Evolutionary conservation across 2,113 vertebrate genomes (phyloP).

Genomic region (Ceratotherium simum): DNA sequence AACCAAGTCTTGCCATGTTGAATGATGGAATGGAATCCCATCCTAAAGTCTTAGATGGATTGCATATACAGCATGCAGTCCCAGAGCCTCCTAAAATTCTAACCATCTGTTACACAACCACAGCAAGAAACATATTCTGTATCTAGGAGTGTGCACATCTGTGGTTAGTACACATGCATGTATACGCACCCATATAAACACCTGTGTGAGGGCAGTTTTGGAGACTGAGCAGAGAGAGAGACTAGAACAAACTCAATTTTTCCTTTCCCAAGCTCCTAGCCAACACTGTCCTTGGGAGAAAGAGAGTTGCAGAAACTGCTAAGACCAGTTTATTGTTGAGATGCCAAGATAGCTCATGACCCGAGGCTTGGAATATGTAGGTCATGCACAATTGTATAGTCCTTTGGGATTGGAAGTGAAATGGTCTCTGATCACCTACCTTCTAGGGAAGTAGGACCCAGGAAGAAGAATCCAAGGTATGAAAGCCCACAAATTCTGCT

Average conservation of each 20-base stretch:
- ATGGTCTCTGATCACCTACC: conserved; percentile 30
- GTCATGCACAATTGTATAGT: background rate
- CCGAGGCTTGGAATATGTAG: conserved; percentile 17
- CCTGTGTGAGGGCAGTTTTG: conserved; percentile 59
- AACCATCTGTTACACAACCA: conserved; percentile 84
- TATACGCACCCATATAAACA: conserved; percentile 81
- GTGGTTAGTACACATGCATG: conserved; percentile 67
- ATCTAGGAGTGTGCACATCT: conserved; percentile 65
- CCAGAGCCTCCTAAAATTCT: conserved; percentile 88
- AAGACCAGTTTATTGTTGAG: background rate
- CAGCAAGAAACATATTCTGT: conserved; percentile 87
- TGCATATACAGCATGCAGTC: conserved; percentile 88
- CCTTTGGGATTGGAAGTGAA: conserved; percentile 53
- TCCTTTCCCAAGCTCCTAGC: conserved; percentile 59
- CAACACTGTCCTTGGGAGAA: conserved; percentile 61
- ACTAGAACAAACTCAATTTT: conserved; percentile 39
- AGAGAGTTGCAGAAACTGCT: conserved; percentile 55
- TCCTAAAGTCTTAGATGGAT: conserved; percentile 82
- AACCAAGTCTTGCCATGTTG: conserved; percentile 82
- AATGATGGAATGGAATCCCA: conserved; percentile 82
- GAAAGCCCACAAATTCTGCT: background rate
- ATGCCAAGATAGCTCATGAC: conserved; percentile 47
- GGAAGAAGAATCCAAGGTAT: conserved; percentile 57
- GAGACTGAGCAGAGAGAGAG: conserved; percentile 68
- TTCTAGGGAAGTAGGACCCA: conserved; percentile 65